These are phyloP conservation scores for Gallinago jamesoni DNA, from an alignment of 2,113 vertebrate genomes.

Conservation along the genomic window DNA sequence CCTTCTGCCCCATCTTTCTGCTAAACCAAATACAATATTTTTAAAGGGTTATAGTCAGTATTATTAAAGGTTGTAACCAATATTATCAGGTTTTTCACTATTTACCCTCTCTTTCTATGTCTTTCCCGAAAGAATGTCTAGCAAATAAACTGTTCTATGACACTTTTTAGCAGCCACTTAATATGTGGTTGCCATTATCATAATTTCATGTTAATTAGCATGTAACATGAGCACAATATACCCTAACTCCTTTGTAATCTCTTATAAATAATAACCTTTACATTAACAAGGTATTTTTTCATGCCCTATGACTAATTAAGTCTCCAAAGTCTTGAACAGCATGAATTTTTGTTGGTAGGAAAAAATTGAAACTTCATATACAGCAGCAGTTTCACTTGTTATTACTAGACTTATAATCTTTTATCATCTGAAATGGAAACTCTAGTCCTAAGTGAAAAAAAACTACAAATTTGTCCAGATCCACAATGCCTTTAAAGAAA, in stretches of 20 bases:
- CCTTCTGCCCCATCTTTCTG: rapidly evolving
- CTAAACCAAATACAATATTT: neutral
- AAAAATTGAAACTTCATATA: neutral
- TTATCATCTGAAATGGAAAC: neutral
- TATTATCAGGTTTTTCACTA: neutral
- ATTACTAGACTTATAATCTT: neutral
- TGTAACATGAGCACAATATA: neutral
- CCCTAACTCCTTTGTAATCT: neutral
- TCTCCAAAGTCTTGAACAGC: neutral
- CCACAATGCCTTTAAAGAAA: neutral
- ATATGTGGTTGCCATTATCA: neutral
- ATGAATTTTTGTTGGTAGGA: neutral
- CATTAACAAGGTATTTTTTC: neutral
- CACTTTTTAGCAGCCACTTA: neutral
- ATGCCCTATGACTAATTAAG: neutral
- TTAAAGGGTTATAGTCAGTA: neutral
- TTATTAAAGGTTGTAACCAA: neutral
- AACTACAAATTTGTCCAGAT: neutral
- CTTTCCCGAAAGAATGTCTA: neutral
- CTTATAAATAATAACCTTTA: neutral
- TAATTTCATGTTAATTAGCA: neutral
- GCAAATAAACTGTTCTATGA: neutral
- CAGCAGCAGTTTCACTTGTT: neutral
- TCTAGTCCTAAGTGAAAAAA: neutral
- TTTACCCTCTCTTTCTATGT: neutral